A percentile compares a stretch with the other conserved stretches of the same genome.
These are phyloP conservation scores for Acanthornis magna DNA, from an alignment of 2,797 vertebrate genomes.

Conservation along the genomic window DNA sequence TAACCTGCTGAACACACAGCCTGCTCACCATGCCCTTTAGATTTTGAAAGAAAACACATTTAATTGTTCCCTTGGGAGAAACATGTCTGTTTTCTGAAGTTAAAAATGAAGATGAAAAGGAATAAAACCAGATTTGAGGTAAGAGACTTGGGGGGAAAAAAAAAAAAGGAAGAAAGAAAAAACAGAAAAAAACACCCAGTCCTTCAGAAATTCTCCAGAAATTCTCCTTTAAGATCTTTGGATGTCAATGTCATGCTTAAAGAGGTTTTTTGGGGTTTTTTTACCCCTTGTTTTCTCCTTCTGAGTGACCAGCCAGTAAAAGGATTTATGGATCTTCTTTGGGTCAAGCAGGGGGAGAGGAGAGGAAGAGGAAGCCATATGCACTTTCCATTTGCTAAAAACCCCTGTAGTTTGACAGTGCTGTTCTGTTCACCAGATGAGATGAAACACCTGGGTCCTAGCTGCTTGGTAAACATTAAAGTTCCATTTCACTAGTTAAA, in stretches of 20 bases:
- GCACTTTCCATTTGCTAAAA: conserved; percentile 41
- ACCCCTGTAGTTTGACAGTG: conserved; percentile 42
- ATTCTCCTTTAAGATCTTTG: not conserved
- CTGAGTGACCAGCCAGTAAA: not conserved
- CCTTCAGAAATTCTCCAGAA: not conserved
- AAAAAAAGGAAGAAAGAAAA: not conserved
- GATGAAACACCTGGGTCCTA: conserved; percentile 71
- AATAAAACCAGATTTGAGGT: conserved; percentile 38
- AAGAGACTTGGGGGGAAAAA: not conserved
- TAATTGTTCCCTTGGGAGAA: conserved; percentile 73
- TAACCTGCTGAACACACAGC: conserved; percentile 52
- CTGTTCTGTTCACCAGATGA: conserved; percentile 52
- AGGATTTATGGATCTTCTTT: not conserved
- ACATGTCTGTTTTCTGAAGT: conserved; percentile 68
- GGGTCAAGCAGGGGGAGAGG: not conserved
- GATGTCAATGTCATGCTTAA: not conserved
- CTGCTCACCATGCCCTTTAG: conserved; percentile 65
- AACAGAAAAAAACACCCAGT: not conserved
- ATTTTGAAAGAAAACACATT: conserved; percentile 71
- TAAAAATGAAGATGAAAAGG: conserved; percentile 50
- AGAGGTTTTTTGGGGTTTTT: not conserved
- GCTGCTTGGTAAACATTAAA: conserved; percentile 81
- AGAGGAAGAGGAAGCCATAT: not conserved
- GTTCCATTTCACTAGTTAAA: conserved; percentile 77
- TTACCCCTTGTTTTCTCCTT: not conserved